These are phyloP conservation scores for Taphrorychus bicolor DNA, from an alignment of 2,888 invertebrate species.

Conservation along the genomic window DNA sequence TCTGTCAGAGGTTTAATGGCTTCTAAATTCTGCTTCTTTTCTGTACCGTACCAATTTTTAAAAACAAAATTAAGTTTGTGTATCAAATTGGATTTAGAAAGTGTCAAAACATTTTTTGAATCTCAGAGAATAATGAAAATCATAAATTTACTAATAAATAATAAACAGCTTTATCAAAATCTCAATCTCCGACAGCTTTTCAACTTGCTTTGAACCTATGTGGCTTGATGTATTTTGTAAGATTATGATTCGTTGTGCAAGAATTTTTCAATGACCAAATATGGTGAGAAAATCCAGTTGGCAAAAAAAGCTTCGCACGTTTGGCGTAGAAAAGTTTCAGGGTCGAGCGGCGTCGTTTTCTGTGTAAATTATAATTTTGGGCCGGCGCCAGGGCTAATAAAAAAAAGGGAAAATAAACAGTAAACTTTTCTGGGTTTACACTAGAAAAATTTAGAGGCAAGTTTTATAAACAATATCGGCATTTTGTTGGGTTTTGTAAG, in stretches of 20 bases:
- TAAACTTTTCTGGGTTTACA: conserved; percentile 32
- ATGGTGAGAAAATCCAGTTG: conserved; percentile 9
- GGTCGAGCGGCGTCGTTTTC: conserved; percentile 12
- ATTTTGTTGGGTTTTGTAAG: neutral
- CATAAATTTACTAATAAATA: too few species aligned
- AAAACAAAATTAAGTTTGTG: too few species aligned
- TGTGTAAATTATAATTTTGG: conserved; percentile 11
- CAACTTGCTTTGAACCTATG: too few species aligned
- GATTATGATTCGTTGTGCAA: neutral
- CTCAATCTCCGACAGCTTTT: too few species aligned
- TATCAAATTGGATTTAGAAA: too few species aligned
- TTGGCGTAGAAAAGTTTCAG: conserved; percentile 13
- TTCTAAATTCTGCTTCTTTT: too few species aligned
- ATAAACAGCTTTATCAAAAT: too few species aligned
- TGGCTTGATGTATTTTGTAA: too few species aligned
- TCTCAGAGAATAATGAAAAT: too few species aligned
- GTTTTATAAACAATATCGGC: conserved; percentile 20
- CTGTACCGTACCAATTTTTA: too few species aligned
- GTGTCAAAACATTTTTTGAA: too few species aligned
- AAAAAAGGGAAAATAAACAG: conserved; percentile 32
- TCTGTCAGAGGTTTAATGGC: too few species aligned
- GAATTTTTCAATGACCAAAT: conserved; percentile 3
- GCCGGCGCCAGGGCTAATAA: conserved; percentile 11
- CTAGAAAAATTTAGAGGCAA: conserved; percentile 19
- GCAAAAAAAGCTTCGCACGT: neutral